phyloP scores from a whole-genome alignment of 2,888 invertebrate species.

The Polymixis flavicincta region DNA sequence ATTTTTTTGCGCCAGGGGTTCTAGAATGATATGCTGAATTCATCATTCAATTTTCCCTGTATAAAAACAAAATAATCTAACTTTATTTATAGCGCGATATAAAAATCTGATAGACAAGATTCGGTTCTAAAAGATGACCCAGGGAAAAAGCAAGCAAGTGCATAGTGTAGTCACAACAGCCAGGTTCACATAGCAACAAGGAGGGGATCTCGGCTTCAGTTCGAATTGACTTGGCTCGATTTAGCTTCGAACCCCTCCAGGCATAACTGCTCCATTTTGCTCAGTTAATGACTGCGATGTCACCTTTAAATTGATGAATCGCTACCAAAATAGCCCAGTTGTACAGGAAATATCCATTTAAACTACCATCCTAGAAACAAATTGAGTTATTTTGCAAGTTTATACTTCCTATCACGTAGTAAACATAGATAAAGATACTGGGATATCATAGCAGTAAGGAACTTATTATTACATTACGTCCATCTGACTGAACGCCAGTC shows the following conservation, averaged over 20 bases:
- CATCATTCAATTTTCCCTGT: too few relatives aligned
- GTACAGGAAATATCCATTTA: constrained; percentile 44
- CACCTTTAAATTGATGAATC: constrained; percentile 52
- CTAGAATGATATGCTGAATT: too few relatives aligned
- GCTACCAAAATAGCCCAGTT: constrained; percentile 37
- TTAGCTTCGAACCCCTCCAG: constrained; percentile 30
- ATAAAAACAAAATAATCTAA: too few relatives aligned
- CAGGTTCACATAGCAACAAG: neutral
- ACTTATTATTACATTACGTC: constrained; percentile 48
- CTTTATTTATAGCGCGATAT: neutral
- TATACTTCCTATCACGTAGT: constrained; percentile 11
- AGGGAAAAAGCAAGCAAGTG: neutral
- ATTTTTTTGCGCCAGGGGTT: too few relatives aligned
- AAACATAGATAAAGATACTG: constrained; percentile 24
- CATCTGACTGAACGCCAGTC: constrained; percentile 35
- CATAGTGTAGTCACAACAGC: neutral
- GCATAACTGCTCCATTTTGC: constrained; percentile 51
- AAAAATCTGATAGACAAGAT: neutral
- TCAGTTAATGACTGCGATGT: constrained; percentile 46
- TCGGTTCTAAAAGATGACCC: neutral
- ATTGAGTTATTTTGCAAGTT: constrained; percentile 27
- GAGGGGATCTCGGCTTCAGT: neutral
- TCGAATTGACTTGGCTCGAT: constrained; percentile 37
- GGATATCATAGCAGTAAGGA: constrained; percentile 30
- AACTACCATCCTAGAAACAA: constrained; percentile 22